Conservation (phyloP, 1,140 invertebrate genomes). For the Pararge aegeria region DNA sequence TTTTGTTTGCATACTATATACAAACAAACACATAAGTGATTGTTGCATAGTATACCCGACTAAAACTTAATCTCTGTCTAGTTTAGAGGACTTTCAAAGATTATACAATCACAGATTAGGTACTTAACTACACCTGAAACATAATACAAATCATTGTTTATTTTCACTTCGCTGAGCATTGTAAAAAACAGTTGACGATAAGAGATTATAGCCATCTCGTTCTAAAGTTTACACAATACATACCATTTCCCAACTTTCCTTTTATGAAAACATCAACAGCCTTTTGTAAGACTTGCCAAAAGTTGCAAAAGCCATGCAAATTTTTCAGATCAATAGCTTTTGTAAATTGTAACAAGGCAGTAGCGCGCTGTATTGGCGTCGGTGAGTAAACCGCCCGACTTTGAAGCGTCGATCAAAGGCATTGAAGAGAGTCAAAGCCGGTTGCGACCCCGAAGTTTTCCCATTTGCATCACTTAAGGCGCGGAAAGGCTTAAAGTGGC, state of each 20-base stretch:
- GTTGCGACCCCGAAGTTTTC: conserved; percentile 63
- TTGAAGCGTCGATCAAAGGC: conserved; percentile 69
- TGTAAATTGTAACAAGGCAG: conserved; percentile 28
- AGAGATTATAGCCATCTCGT: not conserved
- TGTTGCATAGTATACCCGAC: too few relatives aligned
- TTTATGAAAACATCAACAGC: conserved; percentile 19
- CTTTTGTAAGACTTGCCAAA: conserved; percentile 16
- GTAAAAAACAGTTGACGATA: not conserved
- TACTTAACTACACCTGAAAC: too few relatives aligned
- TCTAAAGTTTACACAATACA: conserved; percentile 6
- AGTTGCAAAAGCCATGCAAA: conserved; percentile 1
- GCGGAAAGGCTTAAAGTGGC: conserved; percentile 55
- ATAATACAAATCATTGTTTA: too few relatives aligned
- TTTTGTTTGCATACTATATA: too few relatives aligned
- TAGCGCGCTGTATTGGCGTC: conserved; percentile 26
- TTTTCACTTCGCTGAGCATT: too few relatives aligned
- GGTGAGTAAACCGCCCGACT: conserved; percentile 53
- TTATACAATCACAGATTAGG: too few relatives aligned
- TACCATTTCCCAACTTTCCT: conserved; percentile 10
- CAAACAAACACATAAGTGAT: too few relatives aligned
- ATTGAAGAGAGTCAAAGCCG: conserved; percentile 56
- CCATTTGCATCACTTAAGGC: conserved; percentile 68
- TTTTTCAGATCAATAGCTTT: conserved; percentile 21
- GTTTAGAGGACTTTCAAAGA: too few relatives aligned
- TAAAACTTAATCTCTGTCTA: too few relatives aligned